Percentiles rank a stretch among this genome's conserved stretches.
These are phyloP conservation scores for Semaprochilodus insignis DNA, from an alignment of 2,797 vertebrate species.

Conservation along the genomic window DNA sequence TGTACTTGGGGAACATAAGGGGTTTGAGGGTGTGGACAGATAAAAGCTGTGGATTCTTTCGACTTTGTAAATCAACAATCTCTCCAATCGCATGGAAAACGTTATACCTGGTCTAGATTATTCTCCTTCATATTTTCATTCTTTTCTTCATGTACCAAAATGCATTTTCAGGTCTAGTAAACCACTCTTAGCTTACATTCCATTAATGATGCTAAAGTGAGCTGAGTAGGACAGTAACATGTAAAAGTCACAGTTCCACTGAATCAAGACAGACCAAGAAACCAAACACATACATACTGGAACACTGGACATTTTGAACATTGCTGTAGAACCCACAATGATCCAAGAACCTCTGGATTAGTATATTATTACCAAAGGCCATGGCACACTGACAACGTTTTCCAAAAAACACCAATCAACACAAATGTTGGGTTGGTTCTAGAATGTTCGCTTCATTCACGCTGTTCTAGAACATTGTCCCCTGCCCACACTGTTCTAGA, in stretches of 20 bases:
- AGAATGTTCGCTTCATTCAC: no score
- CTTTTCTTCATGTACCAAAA: not conserved
- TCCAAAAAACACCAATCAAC: not conserved
- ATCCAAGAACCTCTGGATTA: conserved; percentile 24
- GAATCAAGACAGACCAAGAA: not conserved
- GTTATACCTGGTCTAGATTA: no score
- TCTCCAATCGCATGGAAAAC: no score
- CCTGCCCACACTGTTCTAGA: no score
- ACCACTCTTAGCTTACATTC: not conserved
- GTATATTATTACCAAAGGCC: not conserved
- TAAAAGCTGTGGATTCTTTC: not conserved
- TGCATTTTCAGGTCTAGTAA: not conserved
- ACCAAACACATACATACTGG: not conserved
- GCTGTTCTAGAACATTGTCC: not conserved
- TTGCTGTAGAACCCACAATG: conserved; percentile 17
- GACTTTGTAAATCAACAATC: not conserved
- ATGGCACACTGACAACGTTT: not conserved
- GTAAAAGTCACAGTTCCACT: not conserved
- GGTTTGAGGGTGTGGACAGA: no score
- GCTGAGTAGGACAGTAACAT: not conserved
- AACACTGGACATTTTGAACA: conserved; percentile 47
- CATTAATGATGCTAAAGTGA: not conserved
- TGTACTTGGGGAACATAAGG: conserved; percentile 8
- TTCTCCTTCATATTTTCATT: no score
- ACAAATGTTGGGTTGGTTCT: not conserved